Conservation (phyloP, 2,113 vertebrate species). For the Crotalus horridus region DNA sequence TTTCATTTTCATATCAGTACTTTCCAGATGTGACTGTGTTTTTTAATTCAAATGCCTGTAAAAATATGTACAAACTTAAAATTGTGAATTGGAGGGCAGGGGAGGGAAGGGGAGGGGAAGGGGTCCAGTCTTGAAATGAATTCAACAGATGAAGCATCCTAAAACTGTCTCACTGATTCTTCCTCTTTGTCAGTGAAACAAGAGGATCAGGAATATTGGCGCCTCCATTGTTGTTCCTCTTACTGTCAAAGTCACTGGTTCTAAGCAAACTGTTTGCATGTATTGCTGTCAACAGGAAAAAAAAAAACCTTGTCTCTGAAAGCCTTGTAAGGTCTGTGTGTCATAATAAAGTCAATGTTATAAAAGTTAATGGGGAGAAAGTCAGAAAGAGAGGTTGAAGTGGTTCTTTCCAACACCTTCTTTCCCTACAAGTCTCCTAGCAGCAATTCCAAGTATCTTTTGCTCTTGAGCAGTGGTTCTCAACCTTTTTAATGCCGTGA, state of each 20-base stretch:
- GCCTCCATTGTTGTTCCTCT: slow-evolving; percentile 31
- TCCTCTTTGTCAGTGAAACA: slow-evolving; percentile 18
- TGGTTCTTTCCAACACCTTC: slow-evolving; percentile 20
- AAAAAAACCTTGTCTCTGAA: slow-evolving; percentile 14
- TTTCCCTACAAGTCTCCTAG: slow-evolving; percentile 32
- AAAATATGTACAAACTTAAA: slow-evolving; percentile 53
- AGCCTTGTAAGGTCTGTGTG: slow-evolving; percentile 37
- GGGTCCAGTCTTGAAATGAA: slow-evolving; percentile 35
- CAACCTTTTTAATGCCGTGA: no score
- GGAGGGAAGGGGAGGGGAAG: slow-evolving; percentile 1
- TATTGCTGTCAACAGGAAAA: slow-evolving; percentile 42
- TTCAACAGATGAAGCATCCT: slow-evolving; percentile 26
- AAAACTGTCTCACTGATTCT: slow-evolving; percentile 17
- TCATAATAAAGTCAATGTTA: slow-evolving; percentile 38
- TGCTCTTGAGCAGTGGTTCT: not conserved
- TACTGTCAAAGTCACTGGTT: slow-evolving; percentile 27
- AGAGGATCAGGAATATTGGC: not conserved
- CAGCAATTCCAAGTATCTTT: not conserved
- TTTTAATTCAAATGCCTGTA: slow-evolving; percentile 67
- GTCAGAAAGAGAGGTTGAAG: not conserved
- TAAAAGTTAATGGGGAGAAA: slow-evolving; percentile 1
- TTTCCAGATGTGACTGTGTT: slow-evolving; percentile 63
- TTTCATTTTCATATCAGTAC: slow-evolving; percentile 37
- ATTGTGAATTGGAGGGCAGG: slow-evolving; percentile 51
- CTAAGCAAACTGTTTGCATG: slow-evolving; percentile 40